A percentile compares a stretch with the other conserved stretches of the same genome.
Conservation (phyloP, 1,140 invertebrate genomes). For the Ptiloglossa arizonensis region DNA sequence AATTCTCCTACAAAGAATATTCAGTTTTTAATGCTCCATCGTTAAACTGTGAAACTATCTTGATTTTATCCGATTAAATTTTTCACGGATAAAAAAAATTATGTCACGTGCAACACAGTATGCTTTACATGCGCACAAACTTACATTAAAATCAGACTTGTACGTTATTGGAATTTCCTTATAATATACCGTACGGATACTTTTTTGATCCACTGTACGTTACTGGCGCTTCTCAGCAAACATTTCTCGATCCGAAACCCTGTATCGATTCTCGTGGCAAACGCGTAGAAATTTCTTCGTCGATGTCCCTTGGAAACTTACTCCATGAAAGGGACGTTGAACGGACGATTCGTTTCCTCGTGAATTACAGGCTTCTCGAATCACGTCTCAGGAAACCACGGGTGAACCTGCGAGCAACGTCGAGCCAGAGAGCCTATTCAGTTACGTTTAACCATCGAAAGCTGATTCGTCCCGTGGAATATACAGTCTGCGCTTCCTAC, state of each 20-base stretch:
- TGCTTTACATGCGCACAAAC: too few relatives aligned
- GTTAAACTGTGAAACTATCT: too few relatives aligned
- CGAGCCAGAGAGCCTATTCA: slow-evolving; percentile 19
- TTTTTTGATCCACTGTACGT: too few relatives aligned
- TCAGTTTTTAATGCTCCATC: too few relatives aligned
- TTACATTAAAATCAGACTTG: too few relatives aligned
- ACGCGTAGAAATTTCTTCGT: background rate
- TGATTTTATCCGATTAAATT: too few relatives aligned
- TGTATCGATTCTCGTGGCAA: slow-evolving; percentile 5
- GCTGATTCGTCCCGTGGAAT: slow-evolving; percentile 1
- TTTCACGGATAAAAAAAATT: too few relatives aligned
- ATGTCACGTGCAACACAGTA: too few relatives aligned
- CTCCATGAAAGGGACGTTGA: slow-evolving; percentile 2
- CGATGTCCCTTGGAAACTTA: background rate
- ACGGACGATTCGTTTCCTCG: slow-evolving; percentile 18
- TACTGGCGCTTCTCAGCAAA: background rate
- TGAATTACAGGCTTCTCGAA: slow-evolving; percentile 37
- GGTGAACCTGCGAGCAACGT: slow-evolving; percentile 13
- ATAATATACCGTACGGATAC: too few relatives aligned
- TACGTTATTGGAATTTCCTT: too few relatives aligned
- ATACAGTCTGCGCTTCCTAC: background rate
- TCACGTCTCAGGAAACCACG: slow-evolving; percentile 31
- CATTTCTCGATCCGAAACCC: background rate
- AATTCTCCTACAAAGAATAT: too few relatives aligned
- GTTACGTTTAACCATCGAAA: background rate